Evolutionary conservation across 2,888 invertebrate genomes (phyloP), one percentile per base, ranked within the genome.

Genomic region (Tanytarsus gracilentus): DNA sequence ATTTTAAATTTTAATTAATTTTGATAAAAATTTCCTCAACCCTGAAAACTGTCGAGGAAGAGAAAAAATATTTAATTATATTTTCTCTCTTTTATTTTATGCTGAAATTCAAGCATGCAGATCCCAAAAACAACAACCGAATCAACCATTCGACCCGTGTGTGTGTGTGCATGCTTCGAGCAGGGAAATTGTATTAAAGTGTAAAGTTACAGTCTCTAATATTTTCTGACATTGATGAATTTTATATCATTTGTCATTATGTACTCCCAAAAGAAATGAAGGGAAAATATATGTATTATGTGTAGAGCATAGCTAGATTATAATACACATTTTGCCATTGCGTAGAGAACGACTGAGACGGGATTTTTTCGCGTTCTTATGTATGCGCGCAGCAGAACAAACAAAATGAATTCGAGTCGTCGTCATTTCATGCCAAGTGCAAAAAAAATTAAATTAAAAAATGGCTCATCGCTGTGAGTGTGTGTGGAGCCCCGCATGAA

Each of bases 211-310:
- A 56, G 40, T 56, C 56, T 56, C 39, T 40, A 56, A 56, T 44
- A 40, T 56, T 56, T 44, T 56, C 29, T 40, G 56, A 56, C 56
- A 56, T 56, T 56, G 56, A 56, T 56, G 56, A 18, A 56, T 56
- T 56, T 40, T 16, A 56, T 56, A 39, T 40, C 56, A 56, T 56
- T 56, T 56, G 56, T 56, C 56, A 56, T 56, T 56, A 26, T 56
- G 56, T 56, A 56, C 56, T 56, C 56, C 56, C 44, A 56, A 56
- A 40, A 56, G 56, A 56, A 56, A 56, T 40, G 56, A 44, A 56
- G 56, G 44, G 56, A 56, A 53, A 53, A 53, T 39, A n/a, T n/a
- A 52, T 52, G 52, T 52, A 53, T 39, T 53, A 53, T 30, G 50
- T 53, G 23, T 23, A n/a, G 16, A 25, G 36, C 53, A 39, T 53